Conservation (phyloP, 2,888 invertebrate species). For the Hydriomena furcata region DNA sequence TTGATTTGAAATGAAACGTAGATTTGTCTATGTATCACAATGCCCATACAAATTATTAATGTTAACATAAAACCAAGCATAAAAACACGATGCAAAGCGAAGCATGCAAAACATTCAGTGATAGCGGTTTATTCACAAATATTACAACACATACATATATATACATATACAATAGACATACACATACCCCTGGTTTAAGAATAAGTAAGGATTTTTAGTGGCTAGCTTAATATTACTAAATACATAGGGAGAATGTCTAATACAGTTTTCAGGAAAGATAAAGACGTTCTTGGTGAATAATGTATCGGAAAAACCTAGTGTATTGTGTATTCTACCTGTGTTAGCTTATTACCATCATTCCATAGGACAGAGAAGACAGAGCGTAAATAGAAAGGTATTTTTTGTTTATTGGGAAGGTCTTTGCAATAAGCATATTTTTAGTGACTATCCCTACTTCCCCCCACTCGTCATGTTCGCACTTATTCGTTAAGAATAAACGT, state of each 20-base stretch:
- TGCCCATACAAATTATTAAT: conserved; percentile 32
- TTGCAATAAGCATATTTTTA: conserved; percentile 29
- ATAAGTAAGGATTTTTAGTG: conserved; percentile 8
- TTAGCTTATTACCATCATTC: conserved; percentile 20
- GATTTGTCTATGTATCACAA: conserved; percentile 38
- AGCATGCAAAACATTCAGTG: conserved; percentile 49
- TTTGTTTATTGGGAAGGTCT: conserved; percentile 16
- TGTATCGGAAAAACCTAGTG: conserved; percentile 19
- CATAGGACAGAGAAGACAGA: conserved; percentile 29
- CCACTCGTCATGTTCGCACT: conserved; percentile 31
- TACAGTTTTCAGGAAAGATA: conserved; percentile 16
- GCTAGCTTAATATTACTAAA: conserved; percentile 6
- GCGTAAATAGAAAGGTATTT: conserved; percentile 6
- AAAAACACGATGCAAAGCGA: conserved; percentile 59
- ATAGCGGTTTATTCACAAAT: conserved; percentile 32
- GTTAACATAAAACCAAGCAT: conserved; percentile 42
- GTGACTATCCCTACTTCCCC: conserved; percentile 18
- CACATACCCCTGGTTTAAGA: conserved; percentile 31
- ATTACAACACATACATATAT: conserved; percentile 28
- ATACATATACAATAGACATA: conserved; percentile 34
- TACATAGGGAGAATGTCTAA: conserved; percentile 15
- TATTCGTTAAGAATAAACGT: conserved; percentile 20
- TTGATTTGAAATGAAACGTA: conserved; percentile 35
- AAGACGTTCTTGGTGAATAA: conserved; percentile 13
- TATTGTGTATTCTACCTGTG: conserved; percentile 22